These are phyloP conservation scores for Falco novaeseelandiae DNA, from an alignment of 2,797 vertebrate genomes.

Conservation along the genomic window DNA sequence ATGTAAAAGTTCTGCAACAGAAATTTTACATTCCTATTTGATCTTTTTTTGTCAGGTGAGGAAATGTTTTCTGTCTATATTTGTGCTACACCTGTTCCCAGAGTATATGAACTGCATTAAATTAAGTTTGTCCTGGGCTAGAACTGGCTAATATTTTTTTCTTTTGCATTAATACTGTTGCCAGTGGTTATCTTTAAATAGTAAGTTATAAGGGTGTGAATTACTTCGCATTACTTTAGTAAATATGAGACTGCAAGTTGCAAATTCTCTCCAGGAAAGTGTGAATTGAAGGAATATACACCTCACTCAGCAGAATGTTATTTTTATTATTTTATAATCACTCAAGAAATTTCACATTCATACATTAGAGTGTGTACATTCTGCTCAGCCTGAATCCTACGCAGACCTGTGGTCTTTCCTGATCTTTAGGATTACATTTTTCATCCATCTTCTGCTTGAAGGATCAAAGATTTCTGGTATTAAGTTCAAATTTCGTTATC, in stretches of 20 bases:
- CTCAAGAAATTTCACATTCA: background rate
- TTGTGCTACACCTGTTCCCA: background rate
- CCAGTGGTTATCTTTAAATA: background rate
- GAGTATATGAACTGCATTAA: background rate
- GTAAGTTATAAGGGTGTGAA: background rate
- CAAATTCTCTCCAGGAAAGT: background rate
- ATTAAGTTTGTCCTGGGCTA: background rate
- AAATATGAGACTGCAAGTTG: background rate
- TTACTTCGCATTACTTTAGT: background rate
- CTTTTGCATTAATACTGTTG: background rate
- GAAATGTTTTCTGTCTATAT: background rate
- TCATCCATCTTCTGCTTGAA: background rate
- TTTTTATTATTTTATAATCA: background rate
- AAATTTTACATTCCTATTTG: background rate
- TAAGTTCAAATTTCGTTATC: background rate
- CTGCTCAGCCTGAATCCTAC: background rate
- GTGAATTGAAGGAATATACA: background rate
- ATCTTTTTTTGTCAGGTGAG: background rate
- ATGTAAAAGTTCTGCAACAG: background rate
- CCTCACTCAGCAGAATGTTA: background rate
- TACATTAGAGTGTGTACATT: background rate
- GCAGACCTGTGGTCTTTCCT: background rate
- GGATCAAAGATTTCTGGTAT: background rate
- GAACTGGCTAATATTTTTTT: background rate
- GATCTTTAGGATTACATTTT: background rate